Base-by-base conservation (phyloP, 2,797 vertebrate genomes). In the Anisognathus igniventris region DNA sequence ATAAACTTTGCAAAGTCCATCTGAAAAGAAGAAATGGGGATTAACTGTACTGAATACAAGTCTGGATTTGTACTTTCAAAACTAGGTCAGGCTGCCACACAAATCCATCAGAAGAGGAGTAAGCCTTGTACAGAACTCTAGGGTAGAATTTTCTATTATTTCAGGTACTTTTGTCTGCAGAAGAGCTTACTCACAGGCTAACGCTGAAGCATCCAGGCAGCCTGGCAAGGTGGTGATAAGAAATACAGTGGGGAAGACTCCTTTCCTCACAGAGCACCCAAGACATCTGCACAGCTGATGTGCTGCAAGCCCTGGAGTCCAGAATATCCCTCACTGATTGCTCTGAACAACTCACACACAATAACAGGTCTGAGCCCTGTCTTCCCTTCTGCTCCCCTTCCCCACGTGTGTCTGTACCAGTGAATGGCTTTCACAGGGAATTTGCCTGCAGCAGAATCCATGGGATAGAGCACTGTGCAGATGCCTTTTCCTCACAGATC, bases 21-120 rank as follows among this genome's bases (percentile, higher is more conserved):
- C 51, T 90, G 72, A 64, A 80, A 90, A 90, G 62, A 88, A 97
- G 28, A 86, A 92, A 75, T 27, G 19, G 44, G 81, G 61, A 88
- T 91, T 83, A 92, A 86, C 57, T 77, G 77, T 91, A 71, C 57
- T 75, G 91, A 88, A 56, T 31, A 53, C 37, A 87, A 74, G 75
- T 62, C 82, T 86, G 75, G 65, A 81, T 86, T 90, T 88, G 65
- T 75, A 66, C 48, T 53, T 75, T 51, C 27, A 90, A 82, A 95
- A 92, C 28, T 61, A 89, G 81, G 91, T 89, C 91, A 95, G 67
- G 37, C 50, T 85, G 64, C 75, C 72, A 72, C 72, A 67, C 53
- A 83, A 85, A 74, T 83, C 65, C 87, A 70, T 50, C 62, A 42
- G 79, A 90, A 75, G 39, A 84, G 35, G 9, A 68, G 22, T 54